These are phyloP conservation scores for Tychaedon coryphoeus DNA, from an alignment of 2,113 vertebrate genomes.

Conservation along the genomic window DNA sequence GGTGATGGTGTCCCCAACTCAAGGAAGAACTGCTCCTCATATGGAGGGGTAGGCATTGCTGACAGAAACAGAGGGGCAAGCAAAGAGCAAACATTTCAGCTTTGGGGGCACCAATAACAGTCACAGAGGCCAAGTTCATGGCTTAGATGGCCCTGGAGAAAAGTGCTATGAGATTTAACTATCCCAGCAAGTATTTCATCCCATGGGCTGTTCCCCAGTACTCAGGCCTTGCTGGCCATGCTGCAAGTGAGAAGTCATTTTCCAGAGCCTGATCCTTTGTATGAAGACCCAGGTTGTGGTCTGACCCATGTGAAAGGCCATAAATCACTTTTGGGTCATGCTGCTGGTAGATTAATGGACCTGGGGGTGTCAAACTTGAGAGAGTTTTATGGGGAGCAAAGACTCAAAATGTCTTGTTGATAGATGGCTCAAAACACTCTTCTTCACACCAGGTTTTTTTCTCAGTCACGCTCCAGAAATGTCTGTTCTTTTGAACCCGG, in stretches of 20 bases:
- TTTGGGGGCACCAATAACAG: background rate
- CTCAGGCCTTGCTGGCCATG: background rate
- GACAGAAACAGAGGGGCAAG: background rate
- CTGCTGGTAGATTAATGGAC: background rate
- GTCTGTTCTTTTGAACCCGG: slow-evolving; percentile 13
- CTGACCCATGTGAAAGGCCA: background rate
- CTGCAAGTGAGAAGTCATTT: background rate
- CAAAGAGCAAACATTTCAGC: background rate
- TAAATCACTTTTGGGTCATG: background rate
- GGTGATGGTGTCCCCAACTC: background rate
- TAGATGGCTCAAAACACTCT: background rate
- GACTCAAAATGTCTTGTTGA: background rate
- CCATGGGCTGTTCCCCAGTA: background rate
- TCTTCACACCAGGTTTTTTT: background rate
- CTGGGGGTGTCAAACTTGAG: background rate
- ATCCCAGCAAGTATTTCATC: background rate
- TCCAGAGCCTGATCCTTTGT: background rate
- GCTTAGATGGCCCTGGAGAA: background rate
- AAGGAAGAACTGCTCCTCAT: background rate
- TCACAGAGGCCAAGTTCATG: background rate
- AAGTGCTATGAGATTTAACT: background rate
- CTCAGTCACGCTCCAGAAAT: background rate
- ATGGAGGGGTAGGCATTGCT: background rate
- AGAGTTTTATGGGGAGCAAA: background rate
- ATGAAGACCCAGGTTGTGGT: background rate